Conservation (phyloP, 2,797 vertebrate genomes). For the Eupleurogrammus muticus region DNA sequence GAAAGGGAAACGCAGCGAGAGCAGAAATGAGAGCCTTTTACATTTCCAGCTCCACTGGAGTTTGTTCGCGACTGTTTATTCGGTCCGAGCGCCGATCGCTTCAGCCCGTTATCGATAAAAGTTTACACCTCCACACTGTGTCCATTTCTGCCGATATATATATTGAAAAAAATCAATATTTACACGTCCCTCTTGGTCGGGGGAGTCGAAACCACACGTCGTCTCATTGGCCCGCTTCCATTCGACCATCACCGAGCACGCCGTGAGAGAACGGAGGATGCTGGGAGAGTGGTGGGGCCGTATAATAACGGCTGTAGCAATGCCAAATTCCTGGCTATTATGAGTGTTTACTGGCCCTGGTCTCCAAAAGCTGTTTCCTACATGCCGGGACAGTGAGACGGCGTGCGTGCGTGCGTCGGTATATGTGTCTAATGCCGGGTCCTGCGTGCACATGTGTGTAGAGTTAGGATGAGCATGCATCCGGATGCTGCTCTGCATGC, state of each 20-base stretch:
- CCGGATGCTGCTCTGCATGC: conserved; percentile 9
- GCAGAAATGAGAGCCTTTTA: conserved; percentile 46
- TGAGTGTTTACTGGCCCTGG: conserved; percentile 73
- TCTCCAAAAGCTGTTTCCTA: conserved; percentile 67
- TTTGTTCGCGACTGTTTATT: conserved; percentile 60
- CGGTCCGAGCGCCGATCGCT: conserved; percentile 48
- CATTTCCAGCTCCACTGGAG: conserved; percentile 48
- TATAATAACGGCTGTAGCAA: conserved; percentile 64
- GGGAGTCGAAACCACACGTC: conserved; percentile 74
- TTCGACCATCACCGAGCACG: conserved; percentile 61
- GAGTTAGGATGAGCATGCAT: conserved; percentile 13
- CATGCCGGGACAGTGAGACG: conserved; percentile 55
- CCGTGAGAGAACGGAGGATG: conserved; percentile 42
- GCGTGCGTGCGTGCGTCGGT: conserved; percentile 12
- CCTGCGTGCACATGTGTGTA: conserved; percentile 12
- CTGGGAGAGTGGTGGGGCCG: conserved; percentile 48
- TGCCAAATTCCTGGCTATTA: conserved; percentile 75
- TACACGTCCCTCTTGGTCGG: conserved; percentile 61
- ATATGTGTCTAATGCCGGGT: conserved; percentile 9
- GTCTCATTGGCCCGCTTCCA: conserved; percentile 56
- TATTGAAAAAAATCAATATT: conserved; percentile 79
- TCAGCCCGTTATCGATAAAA: conserved; percentile 69
- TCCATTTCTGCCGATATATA: conserved; percentile 72
- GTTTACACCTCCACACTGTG: conserved; percentile 67
- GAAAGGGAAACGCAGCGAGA: conserved; percentile 17